These are phyloP conservation scores for Cercopithecus diana DNA, from an alignment of 2,797 vertebrate genomes.

Conservation along the genomic window DNA sequence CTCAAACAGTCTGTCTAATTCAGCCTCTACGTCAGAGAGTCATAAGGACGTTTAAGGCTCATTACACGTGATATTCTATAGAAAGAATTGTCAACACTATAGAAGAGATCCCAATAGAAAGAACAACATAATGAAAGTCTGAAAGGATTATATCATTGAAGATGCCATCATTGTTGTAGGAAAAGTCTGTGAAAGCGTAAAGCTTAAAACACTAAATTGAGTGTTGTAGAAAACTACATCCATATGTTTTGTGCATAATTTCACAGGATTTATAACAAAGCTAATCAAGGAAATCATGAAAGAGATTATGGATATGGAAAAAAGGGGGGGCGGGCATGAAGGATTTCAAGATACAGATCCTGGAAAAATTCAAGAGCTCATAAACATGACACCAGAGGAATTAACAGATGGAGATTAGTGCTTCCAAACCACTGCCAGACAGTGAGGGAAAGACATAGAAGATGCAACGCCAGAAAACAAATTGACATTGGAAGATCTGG, in stretches of 20 bases:
- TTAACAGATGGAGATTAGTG: neutral
- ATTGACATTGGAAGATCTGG: neutral
- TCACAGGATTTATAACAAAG: neutral
- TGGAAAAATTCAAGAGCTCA: neutral
- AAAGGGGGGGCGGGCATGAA: neutral
- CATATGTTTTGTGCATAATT: neutral
- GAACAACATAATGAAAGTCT: neutral
- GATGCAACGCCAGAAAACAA: neutral
- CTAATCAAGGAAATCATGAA: neutral
- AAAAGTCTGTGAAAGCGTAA: neutral
- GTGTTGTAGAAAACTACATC: neutral
- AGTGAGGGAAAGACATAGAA: neutral
- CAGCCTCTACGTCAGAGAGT: neutral
- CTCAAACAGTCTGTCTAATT: neutral
- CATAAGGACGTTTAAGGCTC: neutral
- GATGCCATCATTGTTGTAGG: neutral
- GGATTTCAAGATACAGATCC: neutral
- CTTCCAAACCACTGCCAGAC: neutral
- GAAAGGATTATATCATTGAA: neutral
- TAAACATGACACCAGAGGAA: neutral
- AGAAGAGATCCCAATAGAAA: neutral
- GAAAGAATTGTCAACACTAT: neutral
- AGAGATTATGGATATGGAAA: neutral
- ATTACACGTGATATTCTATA: neutral
- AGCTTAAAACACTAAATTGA: neutral